Conservation (phyloP, 2,797 vertebrate genomes). For the Lithobates sylvaticus region DNA sequence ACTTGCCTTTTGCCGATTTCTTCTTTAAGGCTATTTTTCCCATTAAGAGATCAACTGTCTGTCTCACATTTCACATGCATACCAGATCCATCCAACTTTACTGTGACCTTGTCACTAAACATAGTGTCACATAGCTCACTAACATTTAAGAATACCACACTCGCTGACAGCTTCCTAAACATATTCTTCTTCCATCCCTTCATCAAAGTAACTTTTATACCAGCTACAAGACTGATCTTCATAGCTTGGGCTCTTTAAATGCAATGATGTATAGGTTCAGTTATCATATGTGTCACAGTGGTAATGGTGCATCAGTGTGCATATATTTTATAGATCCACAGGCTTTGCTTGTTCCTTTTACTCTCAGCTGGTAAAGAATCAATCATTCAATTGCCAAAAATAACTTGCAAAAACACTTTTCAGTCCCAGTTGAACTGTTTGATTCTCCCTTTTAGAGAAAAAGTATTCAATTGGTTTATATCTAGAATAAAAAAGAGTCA, state of each 20-base stretch:
- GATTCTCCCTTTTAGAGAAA: too few relatives aligned
- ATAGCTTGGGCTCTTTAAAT: neutral
- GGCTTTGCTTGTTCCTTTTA: neutral
- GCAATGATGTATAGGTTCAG: neutral
- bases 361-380: too few relatives aligned
- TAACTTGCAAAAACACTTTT: too few relatives aligned
- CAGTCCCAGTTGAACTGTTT: too few relatives aligned
- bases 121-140: constrained; percentile 61
- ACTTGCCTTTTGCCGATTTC: constrained; percentile 47
- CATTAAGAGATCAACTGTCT: constrained; percentile 58
- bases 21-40: constrained; percentile 54
- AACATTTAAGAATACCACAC: constrained; percentile 61
- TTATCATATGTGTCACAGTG: neutral
- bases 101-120: constrained; percentile 63
- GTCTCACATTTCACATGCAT: constrained; percentile 61
- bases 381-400: too few relatives aligned
- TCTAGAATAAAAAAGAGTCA: too few relatives aligned
- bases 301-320: neutral
- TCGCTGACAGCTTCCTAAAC: constrained; percentile 61
- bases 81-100: constrained; percentile 60
- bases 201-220: constrained; percentile 34
- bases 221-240: neutral
- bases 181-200: constrained; percentile 57
- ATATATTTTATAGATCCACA: neutral
- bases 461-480: too few relatives aligned